These are phyloP conservation scores for Ditylenchus dipsaci DNA, from an alignment of 1,140 invertebrate genomes.

Conservation along the genomic window DNA sequence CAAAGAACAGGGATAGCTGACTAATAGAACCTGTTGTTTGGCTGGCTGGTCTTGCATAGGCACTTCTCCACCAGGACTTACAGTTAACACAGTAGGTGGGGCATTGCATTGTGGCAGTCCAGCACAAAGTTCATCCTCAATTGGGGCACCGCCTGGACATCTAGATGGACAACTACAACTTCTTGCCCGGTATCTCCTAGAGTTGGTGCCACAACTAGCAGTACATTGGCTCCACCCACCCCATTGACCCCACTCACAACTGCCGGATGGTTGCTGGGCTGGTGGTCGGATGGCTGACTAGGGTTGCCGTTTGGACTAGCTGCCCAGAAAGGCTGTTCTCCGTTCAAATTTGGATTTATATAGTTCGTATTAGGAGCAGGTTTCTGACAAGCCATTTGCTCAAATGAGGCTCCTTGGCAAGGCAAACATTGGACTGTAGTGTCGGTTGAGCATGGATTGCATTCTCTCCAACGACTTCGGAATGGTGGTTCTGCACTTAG, in stretches of 20 bases:
- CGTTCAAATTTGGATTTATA: neutral
- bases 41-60: neutral
- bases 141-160: neutral
- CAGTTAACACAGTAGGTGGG: neutral
- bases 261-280: neutral
- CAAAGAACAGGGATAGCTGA: neutral
- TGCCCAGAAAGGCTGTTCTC: neutral
- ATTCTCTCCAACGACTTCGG: conserved; percentile 2
- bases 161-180: neutral
- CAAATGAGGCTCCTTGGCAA: neutral
- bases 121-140: neutral
- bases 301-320: neutral
- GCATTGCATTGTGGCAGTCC: neutral
- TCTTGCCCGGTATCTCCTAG: neutral
- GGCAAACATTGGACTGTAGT: neutral
- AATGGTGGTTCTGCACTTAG: neutral
- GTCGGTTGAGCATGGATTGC: neutral
- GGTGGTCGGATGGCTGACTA: neutral
- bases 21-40: neutral
- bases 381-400: neutral
- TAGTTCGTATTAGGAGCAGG: neutral
- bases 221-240: conserved; percentile 7
- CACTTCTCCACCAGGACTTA: neutral
- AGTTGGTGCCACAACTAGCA: neutral
- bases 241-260: conserved; percentile 2